Evolutionary conservation across 2,888 invertebrate species (phyloP).

Genomic region (Macaria notata): DNA sequence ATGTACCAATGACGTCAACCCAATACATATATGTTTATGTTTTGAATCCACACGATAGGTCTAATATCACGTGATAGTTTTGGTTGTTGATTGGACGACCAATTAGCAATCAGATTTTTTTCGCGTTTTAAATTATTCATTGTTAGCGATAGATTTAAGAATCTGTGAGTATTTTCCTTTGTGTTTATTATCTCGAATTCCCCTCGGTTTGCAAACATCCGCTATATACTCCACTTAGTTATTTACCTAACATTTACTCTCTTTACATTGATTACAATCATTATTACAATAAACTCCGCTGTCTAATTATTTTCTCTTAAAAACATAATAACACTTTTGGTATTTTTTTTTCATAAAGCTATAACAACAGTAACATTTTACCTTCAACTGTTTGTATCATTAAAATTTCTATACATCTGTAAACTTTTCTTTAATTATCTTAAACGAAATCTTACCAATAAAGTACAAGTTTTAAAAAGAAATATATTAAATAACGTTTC

Average conservation of each 20-base stretch:
- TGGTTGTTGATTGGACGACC: no score
- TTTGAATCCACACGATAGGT: no score
- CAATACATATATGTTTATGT: no score
- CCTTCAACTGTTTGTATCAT: slow-evolving; percentile 61
- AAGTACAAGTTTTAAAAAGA: slow-evolving; percentile 61
- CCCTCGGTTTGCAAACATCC: slow-evolving; percentile 15
- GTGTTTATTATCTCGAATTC: background rate
- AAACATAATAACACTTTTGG: slow-evolving; percentile 81
- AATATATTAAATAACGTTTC: slow-evolving; percentile 55
- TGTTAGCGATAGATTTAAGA: background rate
- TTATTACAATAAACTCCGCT: slow-evolving; percentile 28
- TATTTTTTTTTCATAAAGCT: slow-evolving; percentile 74
- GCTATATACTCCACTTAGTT: slow-evolving; percentile 8
- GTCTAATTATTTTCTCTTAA: slow-evolving; percentile 59
- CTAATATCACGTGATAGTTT: no score
- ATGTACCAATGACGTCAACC: no score
- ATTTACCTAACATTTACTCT: slow-evolving; percentile 30
- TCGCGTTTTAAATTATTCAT: background rate
- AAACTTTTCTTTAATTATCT: slow-evolving; percentile 33
- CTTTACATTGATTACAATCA: slow-evolving; percentile 35
- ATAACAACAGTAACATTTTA: slow-evolving; percentile 76
- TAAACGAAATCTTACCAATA: slow-evolving; percentile 46
- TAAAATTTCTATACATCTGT: slow-evolving; percentile 61
- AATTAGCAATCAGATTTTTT: no score
- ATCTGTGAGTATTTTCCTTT: background rate